Evolutionary conservation across 2,888 invertebrate species (phyloP), one percentile per base, ranked within the genome.

Genomic region (Diarsia dahlii): DNA sequence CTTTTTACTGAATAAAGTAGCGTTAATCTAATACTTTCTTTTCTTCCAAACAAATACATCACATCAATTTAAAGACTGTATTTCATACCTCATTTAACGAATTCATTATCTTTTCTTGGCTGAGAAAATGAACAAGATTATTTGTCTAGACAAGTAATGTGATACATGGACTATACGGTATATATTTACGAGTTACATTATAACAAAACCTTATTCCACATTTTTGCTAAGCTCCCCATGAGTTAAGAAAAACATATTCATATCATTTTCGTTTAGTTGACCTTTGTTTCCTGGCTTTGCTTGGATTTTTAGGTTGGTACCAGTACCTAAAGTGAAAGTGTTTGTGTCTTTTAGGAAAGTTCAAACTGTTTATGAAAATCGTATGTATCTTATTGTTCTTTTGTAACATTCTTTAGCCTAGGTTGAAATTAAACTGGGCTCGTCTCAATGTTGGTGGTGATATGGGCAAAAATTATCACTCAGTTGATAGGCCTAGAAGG

Each of bases 81-180:
- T 76, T 66, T 79, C 13, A 52, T 3, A 20, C 72, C 13, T 72
- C 63, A 80, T 63, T 50, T 28, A 72, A 72, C 62, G 20, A 28
- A 60, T 79, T 54, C 20, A 71, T 80, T 76, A 72, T 62, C 34
- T 48, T 60, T 52, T 54, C n/a, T 48, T 80, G 39, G 0, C 39
- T 63, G 5, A 2, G 18, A 72, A 39, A 80, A 48, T 48, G 1
- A 48, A 18, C 46, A 48, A 18, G 1, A 48, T 18, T 72, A 48
- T 80, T 80, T 54, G n/a, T 52, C 34, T 46, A 18, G 20, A 39
- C 23, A 39, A 15, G 15, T n/a, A 46, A 70, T 20, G 20, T 13
- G 15, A 63, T 13, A 48, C 20, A 48, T 46, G 18, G 9, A 62
- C 50, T 50, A 28, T 23, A 28, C 15, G 3, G 13, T 28, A 58